Conservation (phyloP, 2,888 invertebrate genomes). For the Nymphalis polychloros region DNA sequence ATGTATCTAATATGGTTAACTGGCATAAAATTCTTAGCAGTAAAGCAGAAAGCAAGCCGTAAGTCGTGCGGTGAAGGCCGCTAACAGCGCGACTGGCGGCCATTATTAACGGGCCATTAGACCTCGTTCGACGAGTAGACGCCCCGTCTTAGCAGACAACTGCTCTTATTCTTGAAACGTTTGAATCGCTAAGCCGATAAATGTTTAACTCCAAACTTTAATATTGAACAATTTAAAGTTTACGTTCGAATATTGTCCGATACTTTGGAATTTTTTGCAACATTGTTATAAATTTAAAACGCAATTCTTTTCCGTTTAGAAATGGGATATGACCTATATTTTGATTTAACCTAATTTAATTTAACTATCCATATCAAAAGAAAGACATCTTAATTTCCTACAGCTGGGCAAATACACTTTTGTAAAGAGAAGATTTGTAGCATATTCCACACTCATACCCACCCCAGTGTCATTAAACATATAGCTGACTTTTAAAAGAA, state of each 20-base stretch:
- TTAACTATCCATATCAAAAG: not conserved
- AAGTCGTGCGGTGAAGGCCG: slow-evolving; percentile 64
- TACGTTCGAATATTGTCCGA: slow-evolving; percentile 17
- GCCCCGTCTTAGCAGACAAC: slow-evolving; percentile 28
- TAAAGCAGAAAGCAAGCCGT: slow-evolving; percentile 63
- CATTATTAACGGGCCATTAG: slow-evolving; percentile 76
- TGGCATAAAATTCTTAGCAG: slow-evolving; percentile 52
- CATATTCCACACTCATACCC: no score
- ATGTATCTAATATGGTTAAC: slow-evolving; percentile 10
- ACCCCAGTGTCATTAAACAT: no score
- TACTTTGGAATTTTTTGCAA: slow-evolving; percentile 22
- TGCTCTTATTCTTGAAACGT: slow-evolving; percentile 36
- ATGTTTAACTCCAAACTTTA: slow-evolving; percentile 36
- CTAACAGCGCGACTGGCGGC: slow-evolving; percentile 61
- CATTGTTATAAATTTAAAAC: slow-evolving; percentile 28
- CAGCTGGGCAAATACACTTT: no score
- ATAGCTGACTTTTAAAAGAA: no score
- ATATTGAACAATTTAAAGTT: slow-evolving; percentile 36
- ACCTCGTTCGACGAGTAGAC: slow-evolving; percentile 60
- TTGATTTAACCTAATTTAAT: no score
- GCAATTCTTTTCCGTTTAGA: not conserved
- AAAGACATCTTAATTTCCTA: no score
- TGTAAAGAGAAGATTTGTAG: no score
- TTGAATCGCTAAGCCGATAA: slow-evolving; percentile 40
- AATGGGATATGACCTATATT: not conserved